Percentiles rank a stretch among this genome's conserved stretches.
Conservation (phyloP, 2,797 vertebrate species). For the Tapera naevia region DNA sequence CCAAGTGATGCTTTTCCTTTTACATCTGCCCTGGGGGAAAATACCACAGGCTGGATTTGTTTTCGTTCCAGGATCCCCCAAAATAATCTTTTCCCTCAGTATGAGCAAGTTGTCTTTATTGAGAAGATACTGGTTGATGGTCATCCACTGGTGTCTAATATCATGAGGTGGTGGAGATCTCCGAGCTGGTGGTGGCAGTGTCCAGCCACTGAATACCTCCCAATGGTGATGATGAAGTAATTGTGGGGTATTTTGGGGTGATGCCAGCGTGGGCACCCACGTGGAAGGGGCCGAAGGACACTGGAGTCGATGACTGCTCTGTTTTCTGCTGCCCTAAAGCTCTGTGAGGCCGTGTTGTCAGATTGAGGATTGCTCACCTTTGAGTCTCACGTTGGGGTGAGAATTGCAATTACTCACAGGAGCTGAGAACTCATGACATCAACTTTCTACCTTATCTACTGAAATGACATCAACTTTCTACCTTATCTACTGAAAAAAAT, state of each 20-base stretch:
- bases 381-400: not conserved
- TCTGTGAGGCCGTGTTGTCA: not conserved
- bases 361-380: not conserved
- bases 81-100: not conserved
- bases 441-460: not conserved
- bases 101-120: not conserved
- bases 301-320: fast-evolving
- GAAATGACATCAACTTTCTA: not conserved
- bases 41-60: not conserved
- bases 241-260: not conserved
- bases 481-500: not conserved
- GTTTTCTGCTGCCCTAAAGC: not conserved
- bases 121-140: not conserved
- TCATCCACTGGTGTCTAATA: not conserved
- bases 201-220: not conserved
- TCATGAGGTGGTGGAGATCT: not conserved
- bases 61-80: not conserved
- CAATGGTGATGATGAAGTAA: fast-evolving
- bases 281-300: not conserved
- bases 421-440: not conserved
- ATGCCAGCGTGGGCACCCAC: fast-evolving
- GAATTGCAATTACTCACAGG: not conserved
- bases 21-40: not conserved
- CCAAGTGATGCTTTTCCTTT: not conserved
- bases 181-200: fast-evolving